These are phyloP conservation scores for Caenorhabditis angaria DNA, from an alignment of 2,888 invertebrate species.

Conservation along the genomic window DNA sequence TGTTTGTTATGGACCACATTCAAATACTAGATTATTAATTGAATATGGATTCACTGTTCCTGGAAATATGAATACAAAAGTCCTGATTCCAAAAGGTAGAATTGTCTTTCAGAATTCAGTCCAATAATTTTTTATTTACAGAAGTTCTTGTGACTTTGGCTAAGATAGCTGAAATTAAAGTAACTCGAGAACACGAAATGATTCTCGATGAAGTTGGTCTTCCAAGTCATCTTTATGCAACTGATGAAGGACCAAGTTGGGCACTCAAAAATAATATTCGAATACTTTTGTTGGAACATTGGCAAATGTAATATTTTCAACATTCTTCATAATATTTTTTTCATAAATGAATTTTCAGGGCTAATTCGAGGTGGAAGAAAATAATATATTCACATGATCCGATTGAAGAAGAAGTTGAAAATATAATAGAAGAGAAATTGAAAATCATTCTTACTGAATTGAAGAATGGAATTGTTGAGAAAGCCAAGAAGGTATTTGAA, in stretches of 20 bases:
- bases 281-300: conserved; percentile 50
- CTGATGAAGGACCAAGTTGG: conserved; percentile 64
- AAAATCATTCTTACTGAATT: conserved; percentile 37
- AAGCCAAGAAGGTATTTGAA: conserved; percentile 26
- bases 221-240: conserved; percentile 59
- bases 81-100: conserved; percentile 55
- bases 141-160: conserved; percentile 38
- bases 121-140: conserved; percentile 14
- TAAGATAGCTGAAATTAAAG: conserved; percentile 42
- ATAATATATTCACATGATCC: conserved; percentile 48
- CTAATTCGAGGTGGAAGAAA: conserved; percentile 42
- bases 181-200: conserved; percentile 43
- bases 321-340: conserved; percentile 1
- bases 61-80: conserved; percentile 68
- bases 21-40: conserved; percentile 73
- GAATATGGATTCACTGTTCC: conserved; percentile 74
- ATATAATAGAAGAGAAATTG: conserved; percentile 30
- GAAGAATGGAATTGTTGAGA: conserved; percentile 27
- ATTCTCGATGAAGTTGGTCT: conserved; percentile 53
- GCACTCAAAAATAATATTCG: conserved; percentile 57
- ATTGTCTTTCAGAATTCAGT: conserved; percentile 1
- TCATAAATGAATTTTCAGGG: conserved; percentile 11
- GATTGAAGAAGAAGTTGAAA: conserved; percentile 38
- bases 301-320: conserved; percentile 38
- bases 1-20: conserved; percentile 74